Percentiles rank a stretch among this genome's conserved stretches.
Evolutionary conservation across 2,797 vertebrate species (phyloP).

Genomic region (Leptatherina wallacei): DNA sequence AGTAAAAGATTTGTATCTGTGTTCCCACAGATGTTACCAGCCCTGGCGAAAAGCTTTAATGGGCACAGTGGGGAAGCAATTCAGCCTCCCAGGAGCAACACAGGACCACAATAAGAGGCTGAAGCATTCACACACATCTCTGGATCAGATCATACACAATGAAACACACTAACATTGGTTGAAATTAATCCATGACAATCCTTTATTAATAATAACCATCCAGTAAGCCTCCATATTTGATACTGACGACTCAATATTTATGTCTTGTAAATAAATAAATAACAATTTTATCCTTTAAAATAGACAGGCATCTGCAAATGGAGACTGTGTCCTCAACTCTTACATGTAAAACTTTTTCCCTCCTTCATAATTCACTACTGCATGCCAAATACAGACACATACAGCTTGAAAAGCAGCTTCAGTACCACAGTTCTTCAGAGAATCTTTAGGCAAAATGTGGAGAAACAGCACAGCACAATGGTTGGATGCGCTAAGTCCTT

Average conservation of each 20-base stretch:
- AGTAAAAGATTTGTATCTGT: conserved; percentile 15
- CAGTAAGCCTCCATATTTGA: conserved; percentile 23
- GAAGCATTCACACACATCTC: not conserved
- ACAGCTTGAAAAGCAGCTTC: conserved; percentile 42
- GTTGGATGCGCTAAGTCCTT: conserved; percentile 19
- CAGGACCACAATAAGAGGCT: conserved; percentile 2
- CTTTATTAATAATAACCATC: conserved; percentile 68
- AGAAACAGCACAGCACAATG: conserved; percentile 4
- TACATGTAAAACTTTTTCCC: conserved; percentile 29
- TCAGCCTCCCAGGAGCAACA: conserved; percentile 15
- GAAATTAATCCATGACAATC: conserved; percentile 32
- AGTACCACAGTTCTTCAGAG: conserved; percentile 32
- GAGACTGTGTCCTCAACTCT: conserved; percentile 20
- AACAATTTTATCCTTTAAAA: conserved; percentile 51
- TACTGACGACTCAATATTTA: conserved; percentile 30
- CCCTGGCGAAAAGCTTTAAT: conserved; percentile 39
- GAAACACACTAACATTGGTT: not conserved
- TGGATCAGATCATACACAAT: not conserved
- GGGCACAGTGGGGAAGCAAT: conserved; percentile 43
- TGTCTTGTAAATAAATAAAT: conserved; percentile 73
- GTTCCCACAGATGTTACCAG: conserved; percentile 39
- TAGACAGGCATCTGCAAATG: conserved; percentile 27
- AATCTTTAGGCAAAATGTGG: conserved; percentile 14
- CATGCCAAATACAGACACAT: conserved; percentile 24
- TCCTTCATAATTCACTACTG: conserved; percentile 18